A percentile compares a stretch with the other conserved stretches of the same genome.
phyloP scores from a whole-genome alignment of 2,113 vertebrate species.

The Geococcyx californianus region DNA sequence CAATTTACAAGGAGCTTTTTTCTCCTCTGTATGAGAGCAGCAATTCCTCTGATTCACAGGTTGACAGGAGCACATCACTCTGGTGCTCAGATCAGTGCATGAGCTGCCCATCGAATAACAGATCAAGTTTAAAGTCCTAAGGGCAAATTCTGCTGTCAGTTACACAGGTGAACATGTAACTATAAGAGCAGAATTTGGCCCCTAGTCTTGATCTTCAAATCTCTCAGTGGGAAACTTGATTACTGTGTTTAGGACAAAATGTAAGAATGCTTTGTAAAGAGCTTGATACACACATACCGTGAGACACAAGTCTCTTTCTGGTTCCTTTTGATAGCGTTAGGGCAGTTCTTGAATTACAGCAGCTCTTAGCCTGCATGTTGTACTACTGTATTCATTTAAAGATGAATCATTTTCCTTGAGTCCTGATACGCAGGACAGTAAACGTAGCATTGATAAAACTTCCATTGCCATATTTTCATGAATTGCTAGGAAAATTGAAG shows the following conservation, averaged over 20 bases:
- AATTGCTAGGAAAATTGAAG: not conserved
- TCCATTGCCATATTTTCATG: not conserved
- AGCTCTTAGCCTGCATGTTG: not conserved
- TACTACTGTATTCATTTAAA: not conserved
- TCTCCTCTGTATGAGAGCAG: slow-evolving; percentile 47
- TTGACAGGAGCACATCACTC: slow-evolving; percentile 73
- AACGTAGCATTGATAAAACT: not conserved
- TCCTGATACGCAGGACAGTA: not conserved
- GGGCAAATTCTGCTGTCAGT: slow-evolving; percentile 73
- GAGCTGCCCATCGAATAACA: slow-evolving; percentile 64
- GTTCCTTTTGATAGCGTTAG: slow-evolving; percentile 11
- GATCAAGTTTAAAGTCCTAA: slow-evolving; percentile 73
- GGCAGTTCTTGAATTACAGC: slow-evolving; percentile 27
- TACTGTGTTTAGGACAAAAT: slow-evolving; percentile 63
- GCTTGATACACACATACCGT: not conserved
- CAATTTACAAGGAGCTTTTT: slow-evolving; percentile 60
- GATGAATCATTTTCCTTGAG: not conserved
- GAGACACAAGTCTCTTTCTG: not conserved
- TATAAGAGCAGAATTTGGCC: slow-evolving; percentile 67
- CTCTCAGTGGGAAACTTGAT: slow-evolving; percentile 56
- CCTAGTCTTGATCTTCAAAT: slow-evolving; percentile 66
- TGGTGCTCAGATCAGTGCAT: slow-evolving; percentile 64
- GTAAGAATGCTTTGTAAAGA: slow-evolving; percentile 48
- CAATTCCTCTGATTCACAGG: slow-evolving; percentile 67
- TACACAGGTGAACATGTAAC: slow-evolving; percentile 71